Percentiles rank a stretch among this genome's conserved stretches.
Conservation (phyloP, 2,113 vertebrate species). For the Cyanistes caeruleus region DNA sequence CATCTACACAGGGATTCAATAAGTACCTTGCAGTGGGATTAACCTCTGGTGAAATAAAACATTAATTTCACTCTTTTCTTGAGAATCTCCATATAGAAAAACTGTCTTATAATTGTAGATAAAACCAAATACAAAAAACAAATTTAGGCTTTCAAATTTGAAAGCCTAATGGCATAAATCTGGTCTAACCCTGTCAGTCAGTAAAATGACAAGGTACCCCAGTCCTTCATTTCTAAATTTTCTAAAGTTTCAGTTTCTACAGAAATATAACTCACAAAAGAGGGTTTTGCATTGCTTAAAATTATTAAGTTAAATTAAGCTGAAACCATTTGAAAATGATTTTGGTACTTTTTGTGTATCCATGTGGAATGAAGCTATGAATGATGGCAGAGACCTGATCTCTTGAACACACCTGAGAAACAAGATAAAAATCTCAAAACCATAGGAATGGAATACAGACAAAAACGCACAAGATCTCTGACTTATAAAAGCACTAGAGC, state of each 20-base stretch:
- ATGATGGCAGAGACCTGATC: neutral
- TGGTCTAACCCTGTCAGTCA: neutral
- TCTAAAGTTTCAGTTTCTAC: neutral
- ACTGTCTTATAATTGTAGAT: neutral
- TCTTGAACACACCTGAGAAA: neutral
- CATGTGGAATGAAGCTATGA: neutral
- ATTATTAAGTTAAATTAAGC: neutral
- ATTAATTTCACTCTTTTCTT: neutral
- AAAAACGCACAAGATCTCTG: neutral
- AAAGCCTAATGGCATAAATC: neutral
- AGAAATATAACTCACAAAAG: neutral
- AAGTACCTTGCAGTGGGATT: neutral
- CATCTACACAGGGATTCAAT: neutral
- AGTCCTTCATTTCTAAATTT: neutral
- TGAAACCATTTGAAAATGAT: neutral
- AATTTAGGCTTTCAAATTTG: neutral
- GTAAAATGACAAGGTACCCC: neutral
- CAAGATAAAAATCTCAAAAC: neutral
- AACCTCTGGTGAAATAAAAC: neutral
- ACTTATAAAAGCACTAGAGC: neutral
- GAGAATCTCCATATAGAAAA: neutral
- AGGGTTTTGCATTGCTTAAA: neutral
- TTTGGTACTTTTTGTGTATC: neutral
- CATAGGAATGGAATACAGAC: neutral
- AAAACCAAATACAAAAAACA: neutral